phyloP scores from a whole-genome alignment of 2,888 invertebrate genomes.

The Oscheius myriophilus region DNA sequence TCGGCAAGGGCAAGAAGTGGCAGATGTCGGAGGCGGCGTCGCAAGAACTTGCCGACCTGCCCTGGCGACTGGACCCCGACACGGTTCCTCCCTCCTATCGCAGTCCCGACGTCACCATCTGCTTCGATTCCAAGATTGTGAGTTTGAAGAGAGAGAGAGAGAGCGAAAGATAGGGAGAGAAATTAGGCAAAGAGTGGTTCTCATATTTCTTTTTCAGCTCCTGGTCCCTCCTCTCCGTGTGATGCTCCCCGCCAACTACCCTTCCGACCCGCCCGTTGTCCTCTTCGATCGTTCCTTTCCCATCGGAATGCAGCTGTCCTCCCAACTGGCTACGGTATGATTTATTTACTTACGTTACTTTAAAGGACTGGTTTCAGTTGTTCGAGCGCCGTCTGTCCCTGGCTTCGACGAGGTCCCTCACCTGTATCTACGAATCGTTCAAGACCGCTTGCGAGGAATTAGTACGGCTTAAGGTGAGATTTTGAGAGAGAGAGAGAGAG shows the following conservation, averaged over 20 bases:
- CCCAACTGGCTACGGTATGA: conserved; percentile 29
- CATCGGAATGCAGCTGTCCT: neutral
- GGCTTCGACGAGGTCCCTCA: conserved; percentile 16
- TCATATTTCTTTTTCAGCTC: conserved; percentile 23
- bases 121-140: conserved; percentile 31
- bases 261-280: conserved; percentile 35
- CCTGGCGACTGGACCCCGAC: conserved; percentile 44
- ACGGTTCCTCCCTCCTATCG: conserved; percentile 38
- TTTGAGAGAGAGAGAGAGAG: too few species aligned
- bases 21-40: conserved; percentile 36
- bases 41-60: conserved; percentile 30
- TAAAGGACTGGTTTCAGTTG: conserved; percentile 23
- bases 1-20: conserved; percentile 37
- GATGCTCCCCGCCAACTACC: conserved; percentile 39
- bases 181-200: neutral
- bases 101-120: conserved; percentile 40
- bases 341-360: neutral
- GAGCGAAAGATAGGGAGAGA: neutral
- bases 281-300: conserved; percentile 51
- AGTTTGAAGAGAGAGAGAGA: neutral
- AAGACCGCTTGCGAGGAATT: conserved; percentile 38
- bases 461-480: conserved; percentile 18
- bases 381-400: conserved; percentile 29
- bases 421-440: conserved; percentile 32
- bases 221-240: conserved; percentile 37